These are phyloP conservation scores for Reticulitermes lucifugus DNA, from an alignment of 2,888 invertebrate species.

Conservation along the genomic window DNA sequence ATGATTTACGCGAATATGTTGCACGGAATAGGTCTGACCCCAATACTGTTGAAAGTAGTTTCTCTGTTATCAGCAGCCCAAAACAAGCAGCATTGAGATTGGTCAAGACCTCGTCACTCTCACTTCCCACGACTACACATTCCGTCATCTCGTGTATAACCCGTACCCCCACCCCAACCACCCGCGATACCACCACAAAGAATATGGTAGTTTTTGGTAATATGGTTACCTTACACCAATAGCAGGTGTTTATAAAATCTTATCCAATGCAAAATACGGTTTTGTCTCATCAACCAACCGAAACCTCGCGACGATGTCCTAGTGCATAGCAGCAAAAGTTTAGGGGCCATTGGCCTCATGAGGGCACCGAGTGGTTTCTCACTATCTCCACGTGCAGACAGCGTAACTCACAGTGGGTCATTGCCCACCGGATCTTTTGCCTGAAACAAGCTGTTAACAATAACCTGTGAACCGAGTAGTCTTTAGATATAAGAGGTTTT, in stretches of 20 bases:
- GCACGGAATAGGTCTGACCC: neutral
- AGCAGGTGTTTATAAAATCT: neutral
- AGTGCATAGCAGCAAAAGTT: conserved; percentile 37
- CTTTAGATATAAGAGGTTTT: neutral
- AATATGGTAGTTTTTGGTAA: neutral
- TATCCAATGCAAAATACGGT: conserved; percentile 20
- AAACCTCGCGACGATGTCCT: conserved; percentile 40
- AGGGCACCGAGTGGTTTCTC: conserved; percentile 43
- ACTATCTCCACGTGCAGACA: conserved; percentile 48
- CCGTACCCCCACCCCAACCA: conserved; percentile 11
- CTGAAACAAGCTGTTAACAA: conserved; percentile 16
- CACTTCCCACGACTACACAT: conserved; percentile 10
- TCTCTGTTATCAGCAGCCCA: conserved; percentile 30
- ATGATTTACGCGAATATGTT: neutral
- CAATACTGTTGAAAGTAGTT: neutral
- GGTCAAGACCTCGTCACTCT: conserved; percentile 43
- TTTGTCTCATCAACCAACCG: conserved; percentile 33
- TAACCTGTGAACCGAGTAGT: neutral
- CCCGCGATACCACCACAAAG: neutral
- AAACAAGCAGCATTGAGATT: conserved; percentile 45
- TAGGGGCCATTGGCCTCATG: conserved; percentile 42
- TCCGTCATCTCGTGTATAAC: neutral
- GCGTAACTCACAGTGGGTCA: conserved; percentile 47
- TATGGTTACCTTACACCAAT: neutral
- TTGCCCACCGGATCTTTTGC: conserved; percentile 45